phyloP scores from a whole-genome alignment of 2,888 invertebrate genomes.

The Ichneumoninae sp. region DNA sequence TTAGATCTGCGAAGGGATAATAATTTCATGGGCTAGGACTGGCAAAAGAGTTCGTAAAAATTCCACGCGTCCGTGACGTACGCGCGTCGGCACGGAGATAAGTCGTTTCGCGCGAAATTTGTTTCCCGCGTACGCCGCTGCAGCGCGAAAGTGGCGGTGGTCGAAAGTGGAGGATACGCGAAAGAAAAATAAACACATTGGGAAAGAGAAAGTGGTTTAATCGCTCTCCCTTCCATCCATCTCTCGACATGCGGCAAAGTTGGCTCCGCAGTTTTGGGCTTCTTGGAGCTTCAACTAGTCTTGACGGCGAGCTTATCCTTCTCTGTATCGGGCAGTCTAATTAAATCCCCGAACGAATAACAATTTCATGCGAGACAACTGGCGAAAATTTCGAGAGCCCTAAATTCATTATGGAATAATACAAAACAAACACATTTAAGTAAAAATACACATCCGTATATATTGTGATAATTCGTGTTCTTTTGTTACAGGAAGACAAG shows the following conservation, averaged over 20 bases:
- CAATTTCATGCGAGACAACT: too few species aligned
- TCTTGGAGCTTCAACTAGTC: too few species aligned
- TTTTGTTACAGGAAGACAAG: slow-evolving; percentile 83
- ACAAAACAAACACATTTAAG: slow-evolving; percentile 18
- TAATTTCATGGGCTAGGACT: background rate
- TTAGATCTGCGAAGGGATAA: background rate
- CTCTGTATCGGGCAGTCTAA: too few species aligned
- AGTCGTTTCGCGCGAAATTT: slow-evolving; percentile 31
- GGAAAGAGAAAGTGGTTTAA: background rate
- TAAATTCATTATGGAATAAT: background rate
- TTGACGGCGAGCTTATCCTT: too few species aligned
- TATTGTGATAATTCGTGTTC: slow-evolving; percentile 48
- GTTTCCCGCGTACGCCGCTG: slow-evolving; percentile 1
- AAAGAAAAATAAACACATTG: background rate
- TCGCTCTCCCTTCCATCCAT: too few species aligned
- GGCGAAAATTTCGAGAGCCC: slow-evolving; percentile 69
- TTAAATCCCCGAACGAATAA: too few species aligned
- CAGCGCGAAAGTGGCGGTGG: background rate
- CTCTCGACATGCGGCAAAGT: too few species aligned
- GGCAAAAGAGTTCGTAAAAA: background rate
- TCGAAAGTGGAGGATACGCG: background rate
- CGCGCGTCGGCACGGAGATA: slow-evolving; percentile 36
- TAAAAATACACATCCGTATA: slow-evolving; percentile 40
- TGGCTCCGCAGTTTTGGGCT: too few species aligned
- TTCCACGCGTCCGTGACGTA: slow-evolving; percentile 22